Evolutionary conservation across 1,140 invertebrate genomes (phyloP), one percentile per base, ranked within the genome.

Genomic region (Bombus pyrosoma): DNA sequence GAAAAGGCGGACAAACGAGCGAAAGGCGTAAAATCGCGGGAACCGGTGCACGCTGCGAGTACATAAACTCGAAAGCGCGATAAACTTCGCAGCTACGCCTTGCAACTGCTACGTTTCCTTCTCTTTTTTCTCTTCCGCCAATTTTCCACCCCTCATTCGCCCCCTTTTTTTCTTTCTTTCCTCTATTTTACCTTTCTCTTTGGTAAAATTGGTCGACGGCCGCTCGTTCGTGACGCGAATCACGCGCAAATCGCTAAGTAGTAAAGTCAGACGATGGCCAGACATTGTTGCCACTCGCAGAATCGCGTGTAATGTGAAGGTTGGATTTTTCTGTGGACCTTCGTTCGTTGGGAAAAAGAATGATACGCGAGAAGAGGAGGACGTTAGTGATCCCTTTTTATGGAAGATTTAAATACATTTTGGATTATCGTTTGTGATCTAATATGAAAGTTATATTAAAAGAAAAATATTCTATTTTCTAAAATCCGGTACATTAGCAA

Each of bases 181-280:
- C n/a, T 59, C 13, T 41, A 18, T 73, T 80, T 64, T 28, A 62
- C 53, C 73, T 64, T 75, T 73, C 66, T 77, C 25, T 77, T 87
- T 43, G 78, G 62, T 43, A 81, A 87, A 66, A 73, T 69, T 78
- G 79, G 28, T 37, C 28, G 15, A 66, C 39, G 37, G 32, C 15
- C n/a, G 64, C 57, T 86, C 73, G 22, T 86, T 89, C 75, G 57
- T 69, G 53, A 86, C 66, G 78, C 88, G 74, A n/a, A 81, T 90
- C 90, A 91, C 88, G 90, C 77, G 84, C 74, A 83, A 86, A 91
- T 90, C 86, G 84, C 68, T 89, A 89, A 89, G 81, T 79, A 85
- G 74, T 84, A 85, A 79, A 82, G 78, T 79, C 86, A 59, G 64
- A 64, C 59, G 47, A 75, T 81, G 57, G 41, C 32, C 81, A n/a